Evolutionary conservation across 2,113 vertebrate genomes (phyloP), one percentile per base, ranked within the genome.

Genomic region (Platysternon megacephalum): DNA sequence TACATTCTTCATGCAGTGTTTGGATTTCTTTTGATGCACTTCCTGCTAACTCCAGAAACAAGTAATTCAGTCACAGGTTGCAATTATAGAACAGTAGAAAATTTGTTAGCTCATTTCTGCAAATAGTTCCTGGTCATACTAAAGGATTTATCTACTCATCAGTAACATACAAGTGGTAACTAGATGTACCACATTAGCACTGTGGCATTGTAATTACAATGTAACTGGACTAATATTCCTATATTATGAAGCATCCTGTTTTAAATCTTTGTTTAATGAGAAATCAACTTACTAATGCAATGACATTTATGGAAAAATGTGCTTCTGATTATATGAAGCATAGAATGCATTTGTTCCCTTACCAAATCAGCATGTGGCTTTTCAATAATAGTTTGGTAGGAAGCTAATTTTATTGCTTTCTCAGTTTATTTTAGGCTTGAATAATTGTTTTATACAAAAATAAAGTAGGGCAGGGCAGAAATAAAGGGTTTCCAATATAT

Each of bases 181-280:
- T 84, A 94, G 86, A 3, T 53, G 80, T 92, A 89, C 29, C 82
- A 93, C 93, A 92, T 95, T 84, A 74, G 49, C 76, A 49, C 79
- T 55, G 8, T 53, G 53, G 49, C 81, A 48, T 13, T 85, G 5
- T 17, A 56, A 35, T 32, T 29, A 61, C 58, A 32, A 39, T 74
- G 65, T 91, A 92, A 89, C 3, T 74, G 46, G 85, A 10, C 26
- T 82, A 56, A 90, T 90, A 89, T 88, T 21, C 22, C 46, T 2
- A 2, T 74, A 22, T 84, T 39, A 42, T 49, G 14, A 80, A 1
- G 52, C 80, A 78, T 84, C 7, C 6, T 2, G 14, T 56, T 1
- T 61, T 76, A 85, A 81, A 4, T 35, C 90, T 96, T 84, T 49
- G 56, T 1, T 65, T 5, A 55, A 19, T 48, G 44, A 87, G 93